phyloP scores from a whole-genome alignment of 1,140 invertebrate genomes.

The Drosophila tsacasi region DNA sequence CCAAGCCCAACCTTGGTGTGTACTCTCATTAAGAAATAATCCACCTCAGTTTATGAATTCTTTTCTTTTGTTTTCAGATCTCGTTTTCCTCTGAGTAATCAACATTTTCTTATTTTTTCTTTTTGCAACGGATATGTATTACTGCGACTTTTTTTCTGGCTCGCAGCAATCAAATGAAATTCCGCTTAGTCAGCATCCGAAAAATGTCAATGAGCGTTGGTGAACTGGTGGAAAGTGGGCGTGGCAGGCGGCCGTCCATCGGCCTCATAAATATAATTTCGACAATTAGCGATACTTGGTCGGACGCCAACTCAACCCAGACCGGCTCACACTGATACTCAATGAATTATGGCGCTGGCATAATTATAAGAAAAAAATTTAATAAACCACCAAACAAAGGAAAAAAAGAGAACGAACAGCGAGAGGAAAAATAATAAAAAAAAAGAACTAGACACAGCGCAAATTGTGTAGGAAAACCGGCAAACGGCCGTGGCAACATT shows the following conservation, averaged over 20 bases:
- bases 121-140: constrained; percentile 28
- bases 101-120: constrained; percentile 7
- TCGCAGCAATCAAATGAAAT: constrained; percentile 24
- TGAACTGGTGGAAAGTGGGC: constrained; percentile 33
- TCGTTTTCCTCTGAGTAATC: constrained; percentile 17
- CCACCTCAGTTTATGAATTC: constrained; percentile 4
- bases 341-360: constrained; percentile 67
- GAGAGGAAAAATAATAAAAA: constrained; percentile 23
- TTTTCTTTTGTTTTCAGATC: constrained; percentile 16
- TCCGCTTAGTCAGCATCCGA: constrained; percentile 55
- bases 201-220: constrained; percentile 56
- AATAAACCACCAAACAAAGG: constrained; percentile 34
- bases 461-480: constrained; percentile 77
- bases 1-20: constrained; percentile 1
- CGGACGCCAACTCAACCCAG: constrained; percentile 30
- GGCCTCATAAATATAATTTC: constrained; percentile 60
- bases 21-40: constrained; percentile 8
- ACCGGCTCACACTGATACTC: constrained; percentile 34
- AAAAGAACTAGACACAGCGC: constrained; percentile 45
- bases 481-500: constrained; percentile 64
- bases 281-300: constrained; percentile 55
- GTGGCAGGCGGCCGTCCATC: constrained; percentile 11
- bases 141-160: constrained; percentile 22
- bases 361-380: constrained; percentile 48
- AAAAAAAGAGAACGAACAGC: constrained; percentile 16